A percentile compares a stretch with the other conserved stretches of the same genome.
These are phyloP conservation scores for Geococcyx californianus DNA, from an alignment of 2,113 vertebrate species.

Conservation along the genomic window DNA sequence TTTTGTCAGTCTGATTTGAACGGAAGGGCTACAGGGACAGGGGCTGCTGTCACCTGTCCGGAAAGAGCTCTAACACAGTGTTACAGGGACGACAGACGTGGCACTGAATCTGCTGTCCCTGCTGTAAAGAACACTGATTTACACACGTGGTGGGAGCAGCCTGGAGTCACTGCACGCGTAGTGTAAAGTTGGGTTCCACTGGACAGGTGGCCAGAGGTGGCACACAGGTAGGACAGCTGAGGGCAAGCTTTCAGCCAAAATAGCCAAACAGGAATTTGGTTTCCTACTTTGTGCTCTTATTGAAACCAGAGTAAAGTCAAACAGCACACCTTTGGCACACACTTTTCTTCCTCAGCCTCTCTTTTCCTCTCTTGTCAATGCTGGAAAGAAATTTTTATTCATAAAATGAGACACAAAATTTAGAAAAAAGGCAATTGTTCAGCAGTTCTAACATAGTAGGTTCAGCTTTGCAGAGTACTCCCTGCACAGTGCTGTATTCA, in stretches of 20 bases:
- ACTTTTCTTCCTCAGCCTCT: not conserved
- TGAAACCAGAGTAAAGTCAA: not conserved
- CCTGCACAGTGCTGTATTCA: not conserved
- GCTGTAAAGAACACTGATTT: not conserved
- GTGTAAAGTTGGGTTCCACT: not conserved
- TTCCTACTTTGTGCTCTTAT: not conserved
- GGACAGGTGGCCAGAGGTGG: not conserved
- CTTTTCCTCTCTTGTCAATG: not conserved
- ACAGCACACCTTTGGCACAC: accelerated
- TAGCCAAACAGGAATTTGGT: accelerated
- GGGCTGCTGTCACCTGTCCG: not conserved
- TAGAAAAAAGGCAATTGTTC: not conserved
- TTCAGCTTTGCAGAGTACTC: not conserved
- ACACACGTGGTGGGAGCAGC: accelerated
- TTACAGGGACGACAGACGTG: not conserved
- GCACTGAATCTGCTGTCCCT: not conserved
- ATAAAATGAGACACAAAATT: not conserved
- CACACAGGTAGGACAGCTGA: accelerated
- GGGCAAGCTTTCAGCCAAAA: not conserved
- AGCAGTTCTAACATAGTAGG: not conserved
- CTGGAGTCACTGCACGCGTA: not conserved
- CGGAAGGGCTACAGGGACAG: not conserved
- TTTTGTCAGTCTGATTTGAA: not conserved
- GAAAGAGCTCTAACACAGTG: not conserved
- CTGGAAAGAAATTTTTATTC: not conserved